Base-by-base conservation (phyloP, 2,113 vertebrate species). In the Enhydra lutris region DNA sequence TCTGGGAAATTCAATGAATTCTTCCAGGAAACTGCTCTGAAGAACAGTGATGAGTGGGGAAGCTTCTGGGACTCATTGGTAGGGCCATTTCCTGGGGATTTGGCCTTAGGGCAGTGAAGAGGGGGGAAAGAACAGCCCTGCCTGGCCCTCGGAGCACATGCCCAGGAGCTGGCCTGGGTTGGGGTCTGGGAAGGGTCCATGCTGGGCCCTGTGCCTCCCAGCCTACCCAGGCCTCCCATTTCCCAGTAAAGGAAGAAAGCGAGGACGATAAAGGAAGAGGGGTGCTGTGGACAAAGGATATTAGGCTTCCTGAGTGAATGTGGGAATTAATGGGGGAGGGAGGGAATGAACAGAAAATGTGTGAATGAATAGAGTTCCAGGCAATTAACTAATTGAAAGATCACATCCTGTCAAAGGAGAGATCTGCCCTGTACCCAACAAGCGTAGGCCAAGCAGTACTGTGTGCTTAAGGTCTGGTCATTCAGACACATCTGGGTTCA, bases 1-100 rank as follows among this genome's bases (percentile, higher is more conserved):
- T 91, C 6, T 80, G 86, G 85, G 61, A 94, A 97, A 39, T 55
- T 15, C 12, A 47, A 34, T 45, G 71, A 21, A 1, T 91, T 97
- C 31, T 76, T 87, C 36, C n/a, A 94, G 91, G 78, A 97, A 96
- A n/a, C 31, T 7, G 59, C 86, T 45, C 65, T n/a, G 15, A 86
- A 65, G 31, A 69, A 61, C 7, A 76, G 29, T 4, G 45, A 47
- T 36, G 69, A 71, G 50, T n/a, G 8, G 63, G 21, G 39, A 52
- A 69, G 6, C 29, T 73, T n/a, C n/a, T 9, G 47, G 45, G 45
- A 34, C 80, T 45, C 9, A 24, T 39, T 63, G 55, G 39, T 81
- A 94, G 39, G 67, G 10, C 50, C 65, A 7, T 82, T 92, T 94
- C 39, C 50, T 94, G 82, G 1, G 6, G 45, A 55, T 57, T 84